Evolutionary conservation across 1,140 invertebrate genomes (phyloP), one percentile per base, ranked within the genome.

Genomic region (Notospermus geniculatus): DNA sequence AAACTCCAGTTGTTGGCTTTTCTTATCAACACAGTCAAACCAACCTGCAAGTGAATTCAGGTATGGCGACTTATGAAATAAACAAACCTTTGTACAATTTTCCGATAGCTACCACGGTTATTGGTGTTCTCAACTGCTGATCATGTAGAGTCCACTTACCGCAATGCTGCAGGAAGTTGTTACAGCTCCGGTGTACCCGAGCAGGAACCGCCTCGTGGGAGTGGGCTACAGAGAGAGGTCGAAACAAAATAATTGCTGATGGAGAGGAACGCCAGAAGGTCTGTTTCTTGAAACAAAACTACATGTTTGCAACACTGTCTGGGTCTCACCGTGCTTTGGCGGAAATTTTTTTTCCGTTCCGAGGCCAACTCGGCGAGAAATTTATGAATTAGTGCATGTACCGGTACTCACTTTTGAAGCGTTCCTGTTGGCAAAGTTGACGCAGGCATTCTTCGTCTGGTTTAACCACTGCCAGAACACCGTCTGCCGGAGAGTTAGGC

Each of bases 381-480:
- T n/a, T n/a, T n/a, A n/a, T n/a, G n/a, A n/a, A n/a, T n/a, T n/a
- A n/a, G n/a, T n/a, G n/a, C n/a, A n/a, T n/a, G n/a, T n/a, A n/a
- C n/a, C n/a, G n/a, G n/a, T n/a, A n/a, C 59, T 52, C 59, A 82
- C 83, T 72, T 84, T 82, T 19, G 82, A 74, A 13, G 83, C 83
- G 72, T 84, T 84, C 63, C 83, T 71, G 73, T 84, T 85, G 17
- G 82, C 67, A 66, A 80, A 84, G 68, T 84, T 84, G 22, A 85
- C 83, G 66, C 78, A 80, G 7, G 83, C 83, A 68, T 85, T 84
- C 65, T 84, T 84, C 57, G 80, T 80, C 66, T 84, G 83, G 68
- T 84, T 84, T 15, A 83, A 62, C 83, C 83, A 84, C 63, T 85
- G 83, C 83, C 83, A 84, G 62, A 84, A 83, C 9, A 84, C 72